Evolutionary conservation across 2,113 vertebrate species (phyloP).

Genomic region (Sakesphorus luctuosus): DNA sequence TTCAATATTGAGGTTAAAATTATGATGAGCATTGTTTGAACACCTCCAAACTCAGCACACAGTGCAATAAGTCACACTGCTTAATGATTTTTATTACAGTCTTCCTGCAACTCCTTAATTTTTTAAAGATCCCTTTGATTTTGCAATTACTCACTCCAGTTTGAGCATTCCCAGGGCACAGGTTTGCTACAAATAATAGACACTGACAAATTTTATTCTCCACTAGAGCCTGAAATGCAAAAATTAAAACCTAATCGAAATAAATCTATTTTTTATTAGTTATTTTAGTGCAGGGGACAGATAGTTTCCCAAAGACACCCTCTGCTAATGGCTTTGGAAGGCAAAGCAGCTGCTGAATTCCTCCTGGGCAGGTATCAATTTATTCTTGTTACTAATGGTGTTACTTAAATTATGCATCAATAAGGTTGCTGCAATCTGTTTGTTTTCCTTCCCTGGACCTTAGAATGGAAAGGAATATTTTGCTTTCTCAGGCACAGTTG

Average conservation of each 20-base stretch:
- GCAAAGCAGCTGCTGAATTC: slow-evolving; percentile 48
- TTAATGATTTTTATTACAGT: not conserved
- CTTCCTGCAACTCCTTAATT: slow-evolving; percentile 3
- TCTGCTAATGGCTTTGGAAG: slow-evolving; percentile 43
- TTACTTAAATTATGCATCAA: not conserved
- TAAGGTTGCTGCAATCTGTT: not conserved
- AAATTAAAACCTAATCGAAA: slow-evolving; percentile 41
- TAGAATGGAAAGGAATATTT: not conserved
- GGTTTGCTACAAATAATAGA: not conserved
- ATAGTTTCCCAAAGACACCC: slow-evolving; percentile 11
- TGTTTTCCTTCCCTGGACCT: not conserved
- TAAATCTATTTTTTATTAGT: slow-evolving; percentile 60
- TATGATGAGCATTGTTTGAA: not conserved
- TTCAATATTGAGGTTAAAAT: not conserved
- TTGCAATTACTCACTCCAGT: not conserved
- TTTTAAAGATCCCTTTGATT: slow-evolving; percentile 29
- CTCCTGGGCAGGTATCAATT: slow-evolving; percentile 22
- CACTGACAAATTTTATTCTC: slow-evolving; percentile 55
- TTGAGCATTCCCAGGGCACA: slow-evolving; percentile 26
- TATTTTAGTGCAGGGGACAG: not conserved
- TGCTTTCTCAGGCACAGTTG: not conserved
- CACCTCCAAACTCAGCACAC: not conserved
- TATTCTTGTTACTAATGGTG: not conserved
- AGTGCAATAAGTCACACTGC: not conserved
- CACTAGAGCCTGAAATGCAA: slow-evolving; percentile 54